Percentiles rank a stretch among this genome's conserved stretches.
Conservation (phyloP, 2,113 vertebrate species). For the Potamarius usumacintae region DNA sequence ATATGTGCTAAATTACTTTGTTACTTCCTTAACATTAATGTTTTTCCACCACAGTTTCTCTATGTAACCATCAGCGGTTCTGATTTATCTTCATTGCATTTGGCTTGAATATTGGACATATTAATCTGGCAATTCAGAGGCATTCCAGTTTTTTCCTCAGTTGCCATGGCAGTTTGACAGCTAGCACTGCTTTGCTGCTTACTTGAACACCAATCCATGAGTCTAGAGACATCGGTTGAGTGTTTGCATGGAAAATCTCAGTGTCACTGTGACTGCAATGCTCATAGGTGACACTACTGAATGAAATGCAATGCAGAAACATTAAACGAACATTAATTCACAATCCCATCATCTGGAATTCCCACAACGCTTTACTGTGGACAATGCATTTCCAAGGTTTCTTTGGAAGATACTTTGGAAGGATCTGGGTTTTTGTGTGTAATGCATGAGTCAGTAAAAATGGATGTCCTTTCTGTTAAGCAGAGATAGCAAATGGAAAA, state of each 20-base stretch:
- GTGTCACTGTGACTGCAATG: background rate
- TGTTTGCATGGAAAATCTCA: background rate
- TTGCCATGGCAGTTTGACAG: background rate
- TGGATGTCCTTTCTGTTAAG: conserved; percentile 34
- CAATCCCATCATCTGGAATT: background rate
- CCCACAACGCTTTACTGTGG: background rate
- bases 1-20: background rate
- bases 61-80: background rate
- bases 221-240: background rate
- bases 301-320: background rate
- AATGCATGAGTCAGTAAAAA: conserved; percentile 14
- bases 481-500: conserved; percentile 38
- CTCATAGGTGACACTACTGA: background rate
- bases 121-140: background rate
- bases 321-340: background rate
- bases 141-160: background rate
- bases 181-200: background rate
- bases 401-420: conserved; percentile 16
- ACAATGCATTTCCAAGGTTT: conserved; percentile 1
- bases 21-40: too few relatives aligned
- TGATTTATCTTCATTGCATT: background rate
- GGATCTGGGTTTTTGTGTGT: background rate
- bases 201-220: background rate
- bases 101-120: background rate
- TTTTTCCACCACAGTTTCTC: background rate